phyloP scores from a whole-genome alignment of 2,113 vertebrate genomes.

The Bombycilla garrulus region DNA sequence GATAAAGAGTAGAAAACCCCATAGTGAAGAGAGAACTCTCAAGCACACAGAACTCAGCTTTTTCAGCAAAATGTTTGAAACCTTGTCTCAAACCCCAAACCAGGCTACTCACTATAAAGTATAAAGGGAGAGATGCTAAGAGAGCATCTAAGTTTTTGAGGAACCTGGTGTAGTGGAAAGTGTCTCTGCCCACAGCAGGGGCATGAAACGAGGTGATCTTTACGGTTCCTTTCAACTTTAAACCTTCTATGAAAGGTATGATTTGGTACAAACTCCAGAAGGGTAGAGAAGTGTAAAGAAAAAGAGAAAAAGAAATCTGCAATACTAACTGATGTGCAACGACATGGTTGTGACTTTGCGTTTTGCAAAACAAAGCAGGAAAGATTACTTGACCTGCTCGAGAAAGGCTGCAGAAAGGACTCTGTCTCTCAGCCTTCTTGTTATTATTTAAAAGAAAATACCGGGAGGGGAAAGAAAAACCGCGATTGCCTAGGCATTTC shows the following conservation, averaged over 20 bases:
- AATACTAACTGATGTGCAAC: background rate
- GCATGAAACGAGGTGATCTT: background rate
- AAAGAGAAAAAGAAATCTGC: background rate
- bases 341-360: too few relatives aligned
- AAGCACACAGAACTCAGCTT: background rate
- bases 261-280: background rate
- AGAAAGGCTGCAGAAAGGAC: background rate
- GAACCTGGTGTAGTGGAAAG: background rate
- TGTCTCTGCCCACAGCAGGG: background rate
- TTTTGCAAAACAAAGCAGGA: background rate
- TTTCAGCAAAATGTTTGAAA: background rate
- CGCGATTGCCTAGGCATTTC: background rate
- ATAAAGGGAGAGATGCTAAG: background rate
- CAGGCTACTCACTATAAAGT: background rate
- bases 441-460: background rate
- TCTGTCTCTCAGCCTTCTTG: background rate
- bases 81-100: background rate
- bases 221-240: background rate
- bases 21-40: background rate
- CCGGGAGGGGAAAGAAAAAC: rapidly evolving
- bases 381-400: background rate
- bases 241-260: background rate
- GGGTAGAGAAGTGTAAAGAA: background rate
- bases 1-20: background rate
- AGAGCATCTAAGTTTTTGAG: background rate